A percentile compares a stretch with the other conserved stretches of the same genome.
Conservation (phyloP, 2,888 invertebrate species). For the Spialia ferax region DNA sequence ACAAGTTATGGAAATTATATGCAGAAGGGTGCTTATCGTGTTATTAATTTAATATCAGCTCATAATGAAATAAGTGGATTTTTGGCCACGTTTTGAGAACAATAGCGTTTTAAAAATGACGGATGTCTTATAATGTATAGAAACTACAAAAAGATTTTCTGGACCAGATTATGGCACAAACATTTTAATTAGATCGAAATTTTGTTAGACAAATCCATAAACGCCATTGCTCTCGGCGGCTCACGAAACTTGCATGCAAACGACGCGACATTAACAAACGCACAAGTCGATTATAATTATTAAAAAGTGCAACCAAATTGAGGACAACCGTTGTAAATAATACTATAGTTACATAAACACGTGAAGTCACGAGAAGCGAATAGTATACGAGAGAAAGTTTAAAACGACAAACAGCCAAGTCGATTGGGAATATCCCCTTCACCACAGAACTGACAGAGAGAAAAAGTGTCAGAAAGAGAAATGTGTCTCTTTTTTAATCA, state of each 20-base stretch:
- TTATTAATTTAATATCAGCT: slow-evolving; percentile 45
- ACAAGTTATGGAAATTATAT: slow-evolving; percentile 67
- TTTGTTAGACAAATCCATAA: neutral
- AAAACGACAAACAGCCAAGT: slow-evolving; percentile 24
- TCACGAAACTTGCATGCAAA: neutral
- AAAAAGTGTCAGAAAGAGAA: too few relatives aligned
- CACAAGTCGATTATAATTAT: neutral
- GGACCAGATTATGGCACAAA: slow-evolving; percentile 27
- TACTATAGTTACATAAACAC: slow-evolving; percentile 3
- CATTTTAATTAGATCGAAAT: neutral
- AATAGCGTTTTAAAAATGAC: slow-evolving; percentile 33
- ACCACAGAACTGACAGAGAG: too few relatives aligned
- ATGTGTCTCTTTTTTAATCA: too few relatives aligned
- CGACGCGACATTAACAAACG: neutral
- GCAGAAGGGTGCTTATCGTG: slow-evolving; percentile 58
- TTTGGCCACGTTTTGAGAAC: slow-evolving; percentile 35
- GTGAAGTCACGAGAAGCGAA: slow-evolving; percentile 1
- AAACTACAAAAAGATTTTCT: slow-evolving; percentile 2
- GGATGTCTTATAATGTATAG: neutral
- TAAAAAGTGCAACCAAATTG: neutral
- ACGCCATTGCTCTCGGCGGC: slow-evolving; percentile 12
- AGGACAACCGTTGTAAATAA: slow-evolving; percentile 10
- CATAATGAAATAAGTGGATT: neutral
- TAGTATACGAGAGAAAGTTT: slow-evolving; percentile 11
- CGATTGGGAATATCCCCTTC: neutral